Evolutionary conservation across 2,797 vertebrate species (phyloP).

Genomic region (Adrianichthys oophorus): DNA sequence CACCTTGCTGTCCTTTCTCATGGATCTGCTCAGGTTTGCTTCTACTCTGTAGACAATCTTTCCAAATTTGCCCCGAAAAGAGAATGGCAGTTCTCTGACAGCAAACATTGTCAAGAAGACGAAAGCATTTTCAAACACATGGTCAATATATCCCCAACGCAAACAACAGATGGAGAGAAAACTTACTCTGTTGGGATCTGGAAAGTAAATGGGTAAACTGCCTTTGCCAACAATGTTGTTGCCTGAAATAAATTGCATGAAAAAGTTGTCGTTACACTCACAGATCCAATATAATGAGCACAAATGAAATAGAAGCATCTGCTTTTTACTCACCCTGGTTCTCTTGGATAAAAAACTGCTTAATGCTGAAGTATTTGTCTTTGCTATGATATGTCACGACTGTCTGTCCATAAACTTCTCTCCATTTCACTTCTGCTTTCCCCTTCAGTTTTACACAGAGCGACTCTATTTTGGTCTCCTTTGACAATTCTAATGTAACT

Average conservation of each 20-base stretch:
- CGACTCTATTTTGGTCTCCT: slow-evolving; percentile 46
- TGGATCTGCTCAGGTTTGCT: slow-evolving; percentile 55
- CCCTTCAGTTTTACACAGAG: slow-evolving; percentile 70
- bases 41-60: slow-evolving; percentile 61
- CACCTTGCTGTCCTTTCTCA: slow-evolving; percentile 57
- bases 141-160: background rate
- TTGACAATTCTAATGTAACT: slow-evolving; percentile 51
- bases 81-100: slow-evolving; percentile 57
- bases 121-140: background rate
- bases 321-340: slow-evolving; percentile 31
- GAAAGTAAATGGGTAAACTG: slow-evolving; percentile 65
- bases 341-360: slow-evolving; percentile 41
- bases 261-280: background rate
- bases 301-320: background rate
- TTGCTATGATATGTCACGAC: slow-evolving; percentile 32
- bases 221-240: slow-evolving; percentile 34
- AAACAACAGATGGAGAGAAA: background rate
- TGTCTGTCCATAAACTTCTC: slow-evolving; percentile 15
- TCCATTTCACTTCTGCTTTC: slow-evolving; percentile 58
- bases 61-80: slow-evolving; percentile 44
- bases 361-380: slow-evolving; percentile 64
- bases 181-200: slow-evolving; percentile 68
- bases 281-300: too few species aligned
- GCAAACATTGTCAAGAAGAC: background rate
- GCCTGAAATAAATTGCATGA: slow-evolving; percentile 34